Percentiles rank a stretch among this genome's conserved stretches.
Evolutionary conservation across 2,888 invertebrate species (phyloP).

Genomic region (Rotaria macrura): DNA sequence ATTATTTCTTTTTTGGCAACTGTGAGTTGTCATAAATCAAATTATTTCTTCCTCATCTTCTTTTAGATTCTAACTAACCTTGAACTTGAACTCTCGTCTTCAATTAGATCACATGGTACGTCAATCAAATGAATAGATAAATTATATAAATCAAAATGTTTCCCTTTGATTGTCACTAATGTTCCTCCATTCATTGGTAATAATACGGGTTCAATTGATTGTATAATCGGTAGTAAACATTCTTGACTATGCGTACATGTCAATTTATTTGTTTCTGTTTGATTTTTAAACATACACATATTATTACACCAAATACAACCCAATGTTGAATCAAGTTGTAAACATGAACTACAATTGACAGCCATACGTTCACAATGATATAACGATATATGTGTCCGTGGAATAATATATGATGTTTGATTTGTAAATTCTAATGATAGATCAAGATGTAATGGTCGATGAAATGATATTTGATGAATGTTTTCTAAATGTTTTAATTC

Average conservation of each 20-base stretch:
- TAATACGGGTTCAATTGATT: background rate
- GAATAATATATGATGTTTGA: background rate
- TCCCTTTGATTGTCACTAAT: background rate
- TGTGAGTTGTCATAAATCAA: too few relatives aligned
- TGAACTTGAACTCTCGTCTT: background rate
- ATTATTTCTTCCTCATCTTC: too few relatives aligned
- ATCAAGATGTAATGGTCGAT: background rate
- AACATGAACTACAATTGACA: background rate
- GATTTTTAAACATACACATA: background rate
- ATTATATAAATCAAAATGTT: background rate
- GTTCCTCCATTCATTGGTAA: background rate
- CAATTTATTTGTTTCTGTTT: background rate
- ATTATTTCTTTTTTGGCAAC: too few relatives aligned
- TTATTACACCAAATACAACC: conserved; percentile 2
- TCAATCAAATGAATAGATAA: background rate
- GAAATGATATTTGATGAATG: background rate
- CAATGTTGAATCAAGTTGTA: background rate
- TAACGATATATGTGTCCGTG: background rate
- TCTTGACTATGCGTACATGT: background rate
- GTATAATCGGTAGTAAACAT: background rate
- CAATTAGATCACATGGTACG: background rate
- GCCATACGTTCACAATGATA: background rate
- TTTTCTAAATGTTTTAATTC: background rate
- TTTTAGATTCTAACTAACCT: background rate
- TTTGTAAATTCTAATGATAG: background rate